A percentile compares a stretch with the other conserved stretches of the same genome.
phyloP scores from a whole-genome alignment of 2,797 vertebrate genomes.

The Dicrostonyx torquatus region DNA sequence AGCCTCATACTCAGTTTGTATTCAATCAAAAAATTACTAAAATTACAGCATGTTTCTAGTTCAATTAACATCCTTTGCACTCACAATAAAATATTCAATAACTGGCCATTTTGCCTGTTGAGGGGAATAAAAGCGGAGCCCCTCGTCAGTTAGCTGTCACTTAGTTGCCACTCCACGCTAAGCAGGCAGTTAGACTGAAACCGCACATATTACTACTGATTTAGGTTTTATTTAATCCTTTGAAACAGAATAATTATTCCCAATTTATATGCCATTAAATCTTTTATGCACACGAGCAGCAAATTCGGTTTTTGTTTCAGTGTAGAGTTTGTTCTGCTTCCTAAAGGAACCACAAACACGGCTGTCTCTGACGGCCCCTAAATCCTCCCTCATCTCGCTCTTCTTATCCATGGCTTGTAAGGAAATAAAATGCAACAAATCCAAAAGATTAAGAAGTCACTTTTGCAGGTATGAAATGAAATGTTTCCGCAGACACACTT shows the following conservation, averaged over 20 bases:
- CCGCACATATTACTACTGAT: constrained; percentile 87
- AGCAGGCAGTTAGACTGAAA: constrained; percentile 87
- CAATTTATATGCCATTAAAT: constrained; percentile 86
- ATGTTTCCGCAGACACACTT: constrained; percentile 16
- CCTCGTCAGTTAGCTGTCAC: constrained; percentile 91
- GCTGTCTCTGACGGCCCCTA: constrained; percentile 20
- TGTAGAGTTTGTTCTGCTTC: constrained; percentile 74
- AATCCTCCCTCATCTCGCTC: constrained; percentile 60
- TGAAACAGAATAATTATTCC: constrained; percentile 86
- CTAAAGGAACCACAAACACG: constrained; percentile 65
- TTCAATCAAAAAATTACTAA: constrained; percentile 89
- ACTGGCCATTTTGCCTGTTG: constrained; percentile 88
- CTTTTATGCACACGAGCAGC: constrained; percentile 76
- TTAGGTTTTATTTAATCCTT: constrained; percentile 89
- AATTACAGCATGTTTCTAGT: constrained; percentile 89
- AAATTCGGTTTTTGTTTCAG: constrained; percentile 82
- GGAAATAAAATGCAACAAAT: constrained; percentile 69
- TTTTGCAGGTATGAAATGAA: constrained; percentile 59
- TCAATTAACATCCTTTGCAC: constrained; percentile 89
- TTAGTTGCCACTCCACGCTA: constrained; percentile 88
- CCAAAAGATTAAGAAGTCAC: constrained; percentile 66
- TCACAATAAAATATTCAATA: constrained; percentile 91
- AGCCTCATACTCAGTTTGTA: constrained; percentile 86
- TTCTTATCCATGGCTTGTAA: constrained; percentile 66
- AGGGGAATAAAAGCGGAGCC: constrained; percentile 89